Conservation (phyloP, 1,140 invertebrate genomes). For the Pectinophora gossypiella region DNA sequence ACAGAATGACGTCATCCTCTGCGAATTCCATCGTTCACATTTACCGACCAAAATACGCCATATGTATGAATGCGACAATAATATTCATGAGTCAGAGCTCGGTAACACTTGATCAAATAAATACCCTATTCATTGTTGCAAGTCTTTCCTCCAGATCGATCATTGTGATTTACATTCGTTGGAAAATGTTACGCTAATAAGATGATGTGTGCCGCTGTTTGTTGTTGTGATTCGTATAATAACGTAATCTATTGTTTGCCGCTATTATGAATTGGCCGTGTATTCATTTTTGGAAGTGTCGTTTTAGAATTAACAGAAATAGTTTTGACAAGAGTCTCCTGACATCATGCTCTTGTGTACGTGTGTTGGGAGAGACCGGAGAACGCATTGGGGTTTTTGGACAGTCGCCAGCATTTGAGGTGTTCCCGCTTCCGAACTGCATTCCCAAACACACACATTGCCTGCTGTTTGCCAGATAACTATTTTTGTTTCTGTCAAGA, state of each 20-base stretch:
- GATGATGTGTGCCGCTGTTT: neutral
- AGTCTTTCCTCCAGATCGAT: conserved; percentile 43
- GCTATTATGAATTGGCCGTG: neutral
- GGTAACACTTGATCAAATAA: conserved; percentile 70
- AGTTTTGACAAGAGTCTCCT: no score
- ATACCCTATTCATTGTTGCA: conserved; percentile 51
- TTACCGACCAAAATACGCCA: conserved; percentile 52
- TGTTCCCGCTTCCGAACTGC: conserved; percentile 60
- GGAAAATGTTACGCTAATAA: conserved; percentile 2
- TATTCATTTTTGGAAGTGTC: conserved; percentile 1
- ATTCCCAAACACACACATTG: conserved; percentile 19
- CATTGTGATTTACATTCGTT: conserved; percentile 23
- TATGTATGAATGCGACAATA: conserved; percentile 63
- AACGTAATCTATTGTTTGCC: conserved; percentile 2
- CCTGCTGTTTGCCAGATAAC: conserved; percentile 9
- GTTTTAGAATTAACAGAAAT: conserved; percentile 29
- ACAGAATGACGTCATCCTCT: conserved; percentile 56
- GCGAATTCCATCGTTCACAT: conserved; percentile 45
- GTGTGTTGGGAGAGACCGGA: conserved; percentile 31
- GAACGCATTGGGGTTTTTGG: conserved; percentile 38
- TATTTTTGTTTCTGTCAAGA: conserved; percentile 16
- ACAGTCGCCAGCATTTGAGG: conserved; percentile 37
- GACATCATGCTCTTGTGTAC: neutral
- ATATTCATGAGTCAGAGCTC: conserved; percentile 60
- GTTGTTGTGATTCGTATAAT: neutral